These are phyloP conservation scores for Brachyptera putata DNA, from an alignment of 2,888 invertebrate species.

Conservation along the genomic window DNA sequence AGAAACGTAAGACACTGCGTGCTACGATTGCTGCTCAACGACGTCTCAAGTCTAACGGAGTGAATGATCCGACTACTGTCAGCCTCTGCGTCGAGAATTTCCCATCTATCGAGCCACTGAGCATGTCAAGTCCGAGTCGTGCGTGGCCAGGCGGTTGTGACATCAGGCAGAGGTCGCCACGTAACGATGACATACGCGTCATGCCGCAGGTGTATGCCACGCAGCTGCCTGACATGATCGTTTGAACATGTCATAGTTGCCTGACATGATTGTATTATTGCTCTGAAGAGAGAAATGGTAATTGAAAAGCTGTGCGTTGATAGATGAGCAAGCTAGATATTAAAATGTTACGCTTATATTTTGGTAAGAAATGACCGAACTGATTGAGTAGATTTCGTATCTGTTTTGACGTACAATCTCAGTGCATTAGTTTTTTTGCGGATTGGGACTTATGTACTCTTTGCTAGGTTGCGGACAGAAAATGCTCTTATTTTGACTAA, in stretches of 20 bases:
- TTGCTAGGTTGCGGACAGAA: too few species aligned
- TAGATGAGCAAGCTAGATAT: too few species aligned
- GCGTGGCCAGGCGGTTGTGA: constrained; percentile 63
- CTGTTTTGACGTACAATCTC: too few species aligned
- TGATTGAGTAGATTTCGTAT: too few species aligned
- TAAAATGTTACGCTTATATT: too few species aligned
- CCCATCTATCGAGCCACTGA: constrained; percentile 42
- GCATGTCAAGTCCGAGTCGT: constrained; percentile 56
- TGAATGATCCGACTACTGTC: constrained; percentile 74
- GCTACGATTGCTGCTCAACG: constrained; percentile 75
- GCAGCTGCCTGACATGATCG: constrained; percentile 32
- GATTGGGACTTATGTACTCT: too few species aligned
- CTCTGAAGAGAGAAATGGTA: too few species aligned
- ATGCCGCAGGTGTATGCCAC: constrained; percentile 25
- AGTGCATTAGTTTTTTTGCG: too few species aligned
- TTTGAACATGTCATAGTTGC: constrained; percentile 20
- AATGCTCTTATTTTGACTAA: too few species aligned
- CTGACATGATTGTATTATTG: too few species aligned
- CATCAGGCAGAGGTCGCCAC: constrained; percentile 48
- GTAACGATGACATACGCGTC: constrained; percentile 28
- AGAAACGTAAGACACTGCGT: constrained; percentile 86
- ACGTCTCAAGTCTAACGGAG: constrained; percentile 72
- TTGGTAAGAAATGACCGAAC: too few species aligned
- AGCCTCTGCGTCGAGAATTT: constrained; percentile 71
- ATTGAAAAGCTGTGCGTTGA: too few species aligned